Evolutionary conservation across 1,140 invertebrate genomes (phyloP), one percentile per base, ranked within the genome.

Genomic region (Geopemphigus sp.): DNA sequence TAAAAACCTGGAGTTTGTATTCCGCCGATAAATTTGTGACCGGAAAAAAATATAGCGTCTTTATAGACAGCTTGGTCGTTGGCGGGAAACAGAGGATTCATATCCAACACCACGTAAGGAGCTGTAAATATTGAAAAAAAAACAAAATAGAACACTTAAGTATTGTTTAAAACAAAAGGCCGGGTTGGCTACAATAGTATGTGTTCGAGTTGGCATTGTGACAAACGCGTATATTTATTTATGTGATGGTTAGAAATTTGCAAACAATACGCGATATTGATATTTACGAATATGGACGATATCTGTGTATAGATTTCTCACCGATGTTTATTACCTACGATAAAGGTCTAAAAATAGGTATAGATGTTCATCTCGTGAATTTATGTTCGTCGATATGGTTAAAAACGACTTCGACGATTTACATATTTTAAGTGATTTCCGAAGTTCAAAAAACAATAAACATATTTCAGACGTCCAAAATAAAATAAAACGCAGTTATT

Each of bases 11-110:
- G 94, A 17, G 94, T 94, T 84, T 95, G 93, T 0, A 94, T 91
- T 12, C 95, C 95, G 1, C 95, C 95, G 57, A 95, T 88, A 85
- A 97, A 96, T 85, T 96, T 96, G 86, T 96, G 94, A 53, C 92
- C 91, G 39, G 94, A 94, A 84, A 97, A 95, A 84, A 94, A 96
- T 63, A 97, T 89, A 1, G 94, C 95, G 87, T 97, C 95, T 84
- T 97, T 96, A 84, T 91, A 90, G 8, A 92, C 91, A 73, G 91
- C 87, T 39, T 89, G 89, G 82, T 91, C 89, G 72, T 90, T 87
- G 45, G 89, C 89, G 5, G 89, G 86, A 68, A 91, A 85, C 80
- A 89, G 85, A 5, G 95, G 94, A 84, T 97, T 97, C 93, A 97
- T 95, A 83, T 95, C 92, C 81, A 97, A 89, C 57, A 89, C 87